phyloP scores from a whole-genome alignment of 2,888 invertebrate genomes.

The Hirtodrosophila duncani region DNA sequence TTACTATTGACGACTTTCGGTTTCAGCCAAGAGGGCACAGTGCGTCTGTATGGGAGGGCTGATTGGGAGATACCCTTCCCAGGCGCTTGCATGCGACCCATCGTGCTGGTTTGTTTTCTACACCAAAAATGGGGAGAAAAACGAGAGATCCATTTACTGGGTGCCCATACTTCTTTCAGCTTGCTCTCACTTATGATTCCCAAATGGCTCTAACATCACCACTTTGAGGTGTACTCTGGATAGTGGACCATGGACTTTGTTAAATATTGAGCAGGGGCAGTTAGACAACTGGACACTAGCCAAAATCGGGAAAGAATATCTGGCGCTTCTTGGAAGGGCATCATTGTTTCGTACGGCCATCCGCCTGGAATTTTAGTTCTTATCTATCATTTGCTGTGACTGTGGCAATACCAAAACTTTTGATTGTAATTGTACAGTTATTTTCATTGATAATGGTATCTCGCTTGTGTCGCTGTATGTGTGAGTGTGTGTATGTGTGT shows the following conservation, averaged over 20 bases:
- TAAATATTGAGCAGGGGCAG: too few species aligned
- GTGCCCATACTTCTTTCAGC: too few species aligned
- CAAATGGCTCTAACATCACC: too few species aligned
- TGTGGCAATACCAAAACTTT: conserved; percentile 49
- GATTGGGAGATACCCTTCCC: conserved; percentile 99
- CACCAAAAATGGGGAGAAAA: conserved; percentile 78
- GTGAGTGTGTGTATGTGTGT: neutral
- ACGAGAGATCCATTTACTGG: too few species aligned
- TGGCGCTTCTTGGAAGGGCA: too few species aligned
- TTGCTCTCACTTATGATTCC: too few species aligned
- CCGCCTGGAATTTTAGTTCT: too few species aligned
- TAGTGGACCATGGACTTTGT: too few species aligned
- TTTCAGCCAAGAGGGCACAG: conserved; percentile 99
- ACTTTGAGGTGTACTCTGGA: too few species aligned
- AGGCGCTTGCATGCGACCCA: conserved; percentile 99
- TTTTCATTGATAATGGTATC: conserved; percentile 63
- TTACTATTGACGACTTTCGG: conserved; percentile 97
- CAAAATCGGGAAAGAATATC: too few species aligned
- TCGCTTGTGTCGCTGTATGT: conserved; percentile 4
- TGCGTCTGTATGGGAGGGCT: conserved; percentile 97
- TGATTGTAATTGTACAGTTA: conserved; percentile 51
- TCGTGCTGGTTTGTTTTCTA: conserved; percentile 81
- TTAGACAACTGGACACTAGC: too few species aligned
- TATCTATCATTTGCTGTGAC: conserved; percentile 32
- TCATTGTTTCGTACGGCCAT: too few species aligned